phyloP scores from a whole-genome alignment of 2,113 vertebrate species.

The Crotalus helleri region DNA sequence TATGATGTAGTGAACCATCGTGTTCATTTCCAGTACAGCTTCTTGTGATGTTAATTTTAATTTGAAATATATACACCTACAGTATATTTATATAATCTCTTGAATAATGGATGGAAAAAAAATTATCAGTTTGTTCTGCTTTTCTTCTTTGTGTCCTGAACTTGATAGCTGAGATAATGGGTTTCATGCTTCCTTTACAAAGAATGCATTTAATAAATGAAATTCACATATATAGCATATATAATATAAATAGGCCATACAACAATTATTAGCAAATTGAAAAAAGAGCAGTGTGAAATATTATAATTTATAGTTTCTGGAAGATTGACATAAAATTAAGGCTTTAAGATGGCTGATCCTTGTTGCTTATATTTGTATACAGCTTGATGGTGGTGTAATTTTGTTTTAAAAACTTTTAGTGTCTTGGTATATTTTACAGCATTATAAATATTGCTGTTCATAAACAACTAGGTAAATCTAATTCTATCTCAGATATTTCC shows the following conservation, averaged over 20 bases:
- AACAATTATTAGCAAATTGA: neutral
- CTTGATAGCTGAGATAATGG: neutral
- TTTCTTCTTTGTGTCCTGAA: neutral
- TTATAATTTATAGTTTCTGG: conserved; percentile 2
- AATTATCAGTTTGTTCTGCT: neutral
- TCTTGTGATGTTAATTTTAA: neutral
- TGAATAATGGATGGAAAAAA: neutral
- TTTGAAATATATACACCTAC: neutral
- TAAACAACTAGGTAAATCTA: conserved; percentile 50
- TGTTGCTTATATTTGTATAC: conserved; percentile 31
- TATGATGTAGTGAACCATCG: neutral
- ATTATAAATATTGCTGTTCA: conserved; percentile 61
- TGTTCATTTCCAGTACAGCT: neutral
- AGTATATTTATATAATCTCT: neutral
- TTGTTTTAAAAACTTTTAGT: conserved; percentile 33
- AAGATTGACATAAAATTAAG: conserved; percentile 1
- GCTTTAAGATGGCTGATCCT: conserved; percentile 21
- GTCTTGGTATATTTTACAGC: conserved; percentile 52
- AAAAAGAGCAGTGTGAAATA: conserved; percentile 20
- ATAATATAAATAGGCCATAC: conserved; percentile 22
- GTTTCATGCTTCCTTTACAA: neutral
- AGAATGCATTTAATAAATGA: conserved; percentile 2
- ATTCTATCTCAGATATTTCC: conserved; percentile 50
- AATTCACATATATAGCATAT: neutral
- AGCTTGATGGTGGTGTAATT: conserved; percentile 38